phyloP scores from a whole-genome alignment of 2,888 invertebrate genomes.

The Xanthia togata region DNA sequence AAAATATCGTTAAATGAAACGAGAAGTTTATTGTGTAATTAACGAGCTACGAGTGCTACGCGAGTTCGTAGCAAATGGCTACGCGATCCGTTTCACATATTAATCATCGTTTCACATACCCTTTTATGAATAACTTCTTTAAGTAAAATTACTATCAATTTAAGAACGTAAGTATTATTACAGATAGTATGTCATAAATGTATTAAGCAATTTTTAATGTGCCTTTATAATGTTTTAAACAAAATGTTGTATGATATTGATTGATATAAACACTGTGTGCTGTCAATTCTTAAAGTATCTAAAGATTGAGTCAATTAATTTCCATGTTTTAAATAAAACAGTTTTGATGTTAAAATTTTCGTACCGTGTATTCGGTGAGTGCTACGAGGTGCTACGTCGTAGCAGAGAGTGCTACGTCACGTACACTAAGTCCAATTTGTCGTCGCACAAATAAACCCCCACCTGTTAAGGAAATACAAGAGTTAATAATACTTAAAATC shows the following conservation, averaged over 20 bases:
- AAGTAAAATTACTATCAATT: background rate
- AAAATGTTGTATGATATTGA: background rate
- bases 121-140: background rate
- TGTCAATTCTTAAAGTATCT: background rate
- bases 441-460: background rate
- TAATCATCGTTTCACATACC: background rate
- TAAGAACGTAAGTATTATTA: background rate
- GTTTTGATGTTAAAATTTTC: background rate
- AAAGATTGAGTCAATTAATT: background rate
- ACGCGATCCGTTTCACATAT: background rate
- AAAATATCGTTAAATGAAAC: background rate
- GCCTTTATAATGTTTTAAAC: background rate
- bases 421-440: constrained; percentile 2
- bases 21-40: background rate
- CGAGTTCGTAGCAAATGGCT: constrained; percentile 3
- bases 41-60: constrained; percentile 9
- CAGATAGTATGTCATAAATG: background rate
- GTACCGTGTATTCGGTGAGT: no score
- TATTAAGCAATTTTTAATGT: background rate
- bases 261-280: background rate
- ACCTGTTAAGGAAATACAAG: no score
- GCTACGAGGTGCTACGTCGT: constrained; percentile 38
- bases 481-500: background rate
- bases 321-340: background rate
- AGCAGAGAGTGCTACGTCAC: constrained; percentile 20